Base-by-base conservation (phyloP, 2,113 vertebrate species). In the Madoqua kirkii region DNA sequence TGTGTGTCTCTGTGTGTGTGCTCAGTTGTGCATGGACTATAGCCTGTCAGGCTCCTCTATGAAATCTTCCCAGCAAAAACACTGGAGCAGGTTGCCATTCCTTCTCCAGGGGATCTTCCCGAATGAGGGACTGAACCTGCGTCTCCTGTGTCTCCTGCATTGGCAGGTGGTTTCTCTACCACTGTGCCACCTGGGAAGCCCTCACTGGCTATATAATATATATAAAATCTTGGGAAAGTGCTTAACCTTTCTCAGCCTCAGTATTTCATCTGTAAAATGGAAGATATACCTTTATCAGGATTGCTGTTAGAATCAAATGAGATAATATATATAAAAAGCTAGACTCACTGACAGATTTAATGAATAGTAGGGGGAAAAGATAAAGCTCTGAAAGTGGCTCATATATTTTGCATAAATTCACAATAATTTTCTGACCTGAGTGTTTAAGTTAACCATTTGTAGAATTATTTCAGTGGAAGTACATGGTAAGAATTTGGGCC, bases 241-340 rank as follows among this genome's bases (percentile, higher is more conserved):
- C 48, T 57, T 88, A 94, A 89, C 8, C 17, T 89, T 78, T 91
- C 60, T 85, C 33, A 83, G 45, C 33, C 45, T 86, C n/a, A 81
- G 29, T 54, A 50, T 78, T 96, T 86, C 71, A 78, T 64, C 43
- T 84, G 13, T 54, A 86, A 85, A 96, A 89, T 52, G 33, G n/a
- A 84, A 71, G 17, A 55, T 48, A 76, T 14, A 57, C 1, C 16
- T 57, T 59, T 55, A 29, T 90, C 33, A 82, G 36, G 64, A 91
- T 10, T 93, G 17, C n/a, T 96, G 14, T 60, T 54, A 76, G 57
- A 95, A 93, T 92, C 89, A 96, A 96, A 89, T 93, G 25, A 91
- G 45, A 23, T 55, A 55, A 95, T 52, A 7, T 16, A 43, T 33
- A 85, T 40, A 71, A 78, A 93, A 92, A 91, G 25, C 2, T n/a